phyloP scores from a whole-genome alignment of 2,797 vertebrate species.

The Lepilemur ruficaudatus region DNA sequence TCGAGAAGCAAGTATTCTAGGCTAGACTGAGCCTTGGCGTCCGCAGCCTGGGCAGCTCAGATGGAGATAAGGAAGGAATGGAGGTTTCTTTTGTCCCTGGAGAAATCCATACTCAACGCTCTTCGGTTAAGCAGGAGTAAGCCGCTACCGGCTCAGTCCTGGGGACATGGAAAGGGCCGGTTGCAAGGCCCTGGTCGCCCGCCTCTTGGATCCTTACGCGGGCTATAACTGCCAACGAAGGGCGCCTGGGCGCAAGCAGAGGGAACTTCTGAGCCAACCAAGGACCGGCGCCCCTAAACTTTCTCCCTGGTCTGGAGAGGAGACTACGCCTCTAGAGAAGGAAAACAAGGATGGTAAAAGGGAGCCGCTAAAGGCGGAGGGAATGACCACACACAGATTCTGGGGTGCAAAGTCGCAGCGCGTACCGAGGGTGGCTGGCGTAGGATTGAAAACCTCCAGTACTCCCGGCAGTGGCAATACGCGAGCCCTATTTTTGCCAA shows the following conservation, averaged over 20 bases:
- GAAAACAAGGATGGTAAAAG: not conserved
- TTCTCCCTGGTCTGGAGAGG: not conserved
- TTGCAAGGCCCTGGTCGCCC: not conserved
- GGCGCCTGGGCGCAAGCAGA: not conserved
- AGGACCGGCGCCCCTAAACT: not conserved
- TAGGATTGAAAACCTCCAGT: not conserved
- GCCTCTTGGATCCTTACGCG: not conserved
- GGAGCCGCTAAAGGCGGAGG: too few relatives aligned
- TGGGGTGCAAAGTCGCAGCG: not conserved
- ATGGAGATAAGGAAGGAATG: not conserved
- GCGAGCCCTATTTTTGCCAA: not conserved
- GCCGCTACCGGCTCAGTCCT: not conserved
- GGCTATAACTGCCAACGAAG: not conserved
- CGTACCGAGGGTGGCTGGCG: too few relatives aligned
- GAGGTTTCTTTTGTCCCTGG: not conserved
- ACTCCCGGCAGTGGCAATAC: not conserved
- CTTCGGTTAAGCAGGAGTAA: not conserved
- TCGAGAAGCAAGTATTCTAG: not conserved
- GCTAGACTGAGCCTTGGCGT: not conserved
- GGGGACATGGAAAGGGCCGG: not conserved
- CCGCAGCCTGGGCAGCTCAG: not conserved
- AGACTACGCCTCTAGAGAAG: not conserved
- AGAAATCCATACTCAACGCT: not conserved
- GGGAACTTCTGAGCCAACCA: conserved; percentile 59
- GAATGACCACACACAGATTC: not conserved